Evolutionary conservation across 2,888 invertebrate genomes (phyloP).

Genomic region (Steinernema carpocapsae): DNA sequence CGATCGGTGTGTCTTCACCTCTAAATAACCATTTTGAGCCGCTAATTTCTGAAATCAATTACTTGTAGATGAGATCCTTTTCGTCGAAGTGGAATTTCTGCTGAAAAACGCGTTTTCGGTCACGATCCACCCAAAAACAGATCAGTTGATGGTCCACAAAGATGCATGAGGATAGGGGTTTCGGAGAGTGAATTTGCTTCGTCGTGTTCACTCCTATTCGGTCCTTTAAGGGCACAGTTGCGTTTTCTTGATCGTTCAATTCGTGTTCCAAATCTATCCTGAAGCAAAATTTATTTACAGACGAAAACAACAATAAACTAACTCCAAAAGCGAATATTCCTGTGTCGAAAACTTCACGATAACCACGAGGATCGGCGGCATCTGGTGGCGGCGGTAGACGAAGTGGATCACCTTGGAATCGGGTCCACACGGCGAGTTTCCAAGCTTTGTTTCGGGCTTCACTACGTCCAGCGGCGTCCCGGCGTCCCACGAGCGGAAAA

Average conservation of each 20-base stretch:
- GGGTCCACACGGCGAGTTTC: neutral
- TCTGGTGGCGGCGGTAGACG: neutral
- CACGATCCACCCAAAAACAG: neutral
- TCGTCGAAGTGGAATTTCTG: slow-evolving; percentile 4
- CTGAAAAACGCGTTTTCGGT: neutral
- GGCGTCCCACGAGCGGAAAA: neutral
- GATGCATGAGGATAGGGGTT: neutral
- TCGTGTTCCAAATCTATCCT: no score
- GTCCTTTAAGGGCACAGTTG: neutral
- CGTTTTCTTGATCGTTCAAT: neutral
- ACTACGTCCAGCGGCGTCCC: neutral
- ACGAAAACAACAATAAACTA: no score
- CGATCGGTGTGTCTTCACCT: neutral
- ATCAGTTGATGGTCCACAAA: neutral
- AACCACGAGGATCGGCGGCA: neutral
- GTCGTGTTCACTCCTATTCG: neutral
- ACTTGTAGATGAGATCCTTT: neutral
- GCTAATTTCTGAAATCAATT: neutral
- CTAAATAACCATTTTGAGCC: neutral
- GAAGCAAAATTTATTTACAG: no score
- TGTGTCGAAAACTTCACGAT: neutral
- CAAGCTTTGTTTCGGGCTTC: neutral
- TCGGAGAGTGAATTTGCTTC: neutral
- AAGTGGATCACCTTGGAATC: slow-evolving; percentile 11
- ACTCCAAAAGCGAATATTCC: slow-evolving; percentile 7